Conservation (phyloP, 2,888 invertebrate species). For the Melanophora roralis region DNA sequence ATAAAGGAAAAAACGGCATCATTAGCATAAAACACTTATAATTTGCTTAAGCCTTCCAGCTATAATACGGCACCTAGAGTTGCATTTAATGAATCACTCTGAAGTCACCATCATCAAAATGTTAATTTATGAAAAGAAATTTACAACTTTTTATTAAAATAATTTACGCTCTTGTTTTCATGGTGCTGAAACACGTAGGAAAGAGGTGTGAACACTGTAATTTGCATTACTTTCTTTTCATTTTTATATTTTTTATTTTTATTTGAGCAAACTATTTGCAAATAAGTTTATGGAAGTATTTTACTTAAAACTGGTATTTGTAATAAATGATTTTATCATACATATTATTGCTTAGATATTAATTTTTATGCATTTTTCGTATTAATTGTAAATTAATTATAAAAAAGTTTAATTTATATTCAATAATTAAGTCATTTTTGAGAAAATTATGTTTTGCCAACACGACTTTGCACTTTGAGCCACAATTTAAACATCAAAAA, state of each 20-base stretch:
- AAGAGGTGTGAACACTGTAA: slow-evolving; percentile 60
- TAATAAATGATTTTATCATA: slow-evolving; percentile 30
- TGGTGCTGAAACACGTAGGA: slow-evolving; percentile 24
- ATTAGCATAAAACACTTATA: slow-evolving; percentile 61
- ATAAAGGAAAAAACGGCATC: slow-evolving; percentile 27
- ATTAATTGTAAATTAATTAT: slow-evolving; percentile 2
- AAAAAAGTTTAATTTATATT: slow-evolving; percentile 23
- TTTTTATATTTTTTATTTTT: not conserved
- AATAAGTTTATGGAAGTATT: no score
- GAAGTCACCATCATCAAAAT: slow-evolving; percentile 54
- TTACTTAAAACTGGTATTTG: no score
- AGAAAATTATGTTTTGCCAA: slow-evolving; percentile 44
- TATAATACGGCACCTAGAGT: slow-evolving; percentile 44
- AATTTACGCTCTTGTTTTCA: not conserved
- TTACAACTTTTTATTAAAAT: slow-evolving; percentile 29
- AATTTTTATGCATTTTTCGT: not conserved
- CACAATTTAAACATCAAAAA: slow-evolving; percentile 40
- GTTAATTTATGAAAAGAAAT: slow-evolving; percentile 41
- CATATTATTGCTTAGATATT: not conserved
- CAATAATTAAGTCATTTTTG: slow-evolving; percentile 62
- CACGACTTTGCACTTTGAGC: slow-evolving; percentile 65
- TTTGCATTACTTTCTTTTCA: slow-evolving; percentile 40
- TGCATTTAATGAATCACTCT: slow-evolving; percentile 52
- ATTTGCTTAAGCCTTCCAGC: slow-evolving; percentile 57
- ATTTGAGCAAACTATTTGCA: no score